Conservation (phyloP, 2,888 invertebrate genomes). For the Parnassius apollo region DNA sequence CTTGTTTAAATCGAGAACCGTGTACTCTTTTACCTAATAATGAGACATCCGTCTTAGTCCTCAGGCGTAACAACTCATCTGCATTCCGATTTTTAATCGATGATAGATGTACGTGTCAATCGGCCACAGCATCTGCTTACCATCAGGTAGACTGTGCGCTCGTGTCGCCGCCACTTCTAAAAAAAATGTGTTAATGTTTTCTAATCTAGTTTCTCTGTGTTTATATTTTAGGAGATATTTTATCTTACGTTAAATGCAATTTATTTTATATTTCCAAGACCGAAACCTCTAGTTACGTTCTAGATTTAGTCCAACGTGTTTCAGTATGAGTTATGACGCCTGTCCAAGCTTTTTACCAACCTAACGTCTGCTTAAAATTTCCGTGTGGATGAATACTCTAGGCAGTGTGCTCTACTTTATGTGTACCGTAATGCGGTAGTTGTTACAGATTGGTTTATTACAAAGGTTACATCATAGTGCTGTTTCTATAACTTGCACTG, state of each 20-base stretch:
- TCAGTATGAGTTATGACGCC: constrained; percentile 21
- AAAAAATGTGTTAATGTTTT: no score
- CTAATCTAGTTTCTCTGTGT: no score
- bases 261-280: constrained; percentile 4
- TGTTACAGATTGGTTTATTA: constrained; percentile 16
- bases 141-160: no score
- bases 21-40: no score
- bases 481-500: constrained; percentile 3
- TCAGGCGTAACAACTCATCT: no score
- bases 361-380: constrained; percentile 21
- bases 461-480: constrained; percentile 20
- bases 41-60: no score
- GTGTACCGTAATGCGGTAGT: constrained; percentile 26
- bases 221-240: not conserved
- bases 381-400: constrained; percentile 14
- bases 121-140: no score
- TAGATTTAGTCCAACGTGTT: constrained; percentile 11
- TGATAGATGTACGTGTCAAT: no score
- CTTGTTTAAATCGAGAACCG: no score
- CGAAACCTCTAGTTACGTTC: constrained; percentile 2
- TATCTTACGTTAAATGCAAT: constrained; percentile 1
- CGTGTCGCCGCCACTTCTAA: no score
- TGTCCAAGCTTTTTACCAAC: constrained; percentile 21
- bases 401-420: constrained; percentile 12
- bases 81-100: no score